Percentiles rank a stretch among this genome's conserved stretches.
phyloP scores from a whole-genome alignment of 1,140 invertebrate genomes.

The Pseudobourletiella spinata region DNA sequence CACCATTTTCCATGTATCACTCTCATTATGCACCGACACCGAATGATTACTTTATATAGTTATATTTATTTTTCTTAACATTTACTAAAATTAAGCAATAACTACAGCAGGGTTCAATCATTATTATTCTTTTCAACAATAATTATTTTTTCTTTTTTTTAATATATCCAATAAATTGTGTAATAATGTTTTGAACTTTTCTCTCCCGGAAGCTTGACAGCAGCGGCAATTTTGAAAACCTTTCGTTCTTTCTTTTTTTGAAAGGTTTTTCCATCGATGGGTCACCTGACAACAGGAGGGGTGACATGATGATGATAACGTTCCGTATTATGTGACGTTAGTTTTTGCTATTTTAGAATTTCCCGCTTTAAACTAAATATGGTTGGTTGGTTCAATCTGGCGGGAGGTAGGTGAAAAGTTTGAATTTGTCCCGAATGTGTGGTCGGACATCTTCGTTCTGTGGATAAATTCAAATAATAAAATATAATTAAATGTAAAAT shows the following conservation, averaged over 20 bases:
- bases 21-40: background rate
- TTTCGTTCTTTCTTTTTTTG: background rate
- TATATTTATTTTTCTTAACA: background rate
- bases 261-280: background rate
- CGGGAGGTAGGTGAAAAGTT: constrained; percentile 76
- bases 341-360: background rate
- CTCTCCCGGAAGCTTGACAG: no score
- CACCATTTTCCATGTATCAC: background rate
- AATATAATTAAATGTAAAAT: no score
- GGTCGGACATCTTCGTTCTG: constrained; percentile 87
- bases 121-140: no score
- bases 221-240: background rate
- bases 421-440: constrained; percentile 78
- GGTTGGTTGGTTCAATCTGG: constrained; percentile 58
- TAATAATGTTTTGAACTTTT: no score
- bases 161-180: no score
- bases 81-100: no score
- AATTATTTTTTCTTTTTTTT: no score
- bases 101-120: no score
- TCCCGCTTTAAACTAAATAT: background rate
- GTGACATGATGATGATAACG: background rate
- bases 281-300: background rate
- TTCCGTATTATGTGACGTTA: background rate
- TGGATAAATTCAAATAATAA: constrained; percentile 40
- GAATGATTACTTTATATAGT: background rate